Base-by-base conservation (phyloP, 2,113 vertebrate genomes). In the Mesembrinibis cayennensis region DNA sequence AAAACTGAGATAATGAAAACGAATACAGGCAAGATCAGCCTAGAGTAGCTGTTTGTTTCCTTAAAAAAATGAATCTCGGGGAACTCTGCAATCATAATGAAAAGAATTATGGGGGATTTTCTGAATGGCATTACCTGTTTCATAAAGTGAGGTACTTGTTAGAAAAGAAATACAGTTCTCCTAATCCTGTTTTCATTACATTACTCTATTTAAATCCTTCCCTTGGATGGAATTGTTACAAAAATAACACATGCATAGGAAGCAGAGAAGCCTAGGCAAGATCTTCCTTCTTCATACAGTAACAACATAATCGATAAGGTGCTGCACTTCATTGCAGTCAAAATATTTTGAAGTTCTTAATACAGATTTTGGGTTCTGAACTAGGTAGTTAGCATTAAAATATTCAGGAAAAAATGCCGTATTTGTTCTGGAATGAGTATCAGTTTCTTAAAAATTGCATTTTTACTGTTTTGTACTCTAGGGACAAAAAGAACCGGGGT, bases 31-130 rank as follows among this genome's bases (percentile, higher is more conserved):
- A 13, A 29, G 38, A 91, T 61, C 47, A 61, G 56, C 59, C 84
- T 40, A n/a, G 71, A 65, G 79, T 36, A 66, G 74, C 82, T 59
- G 53, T 63, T 63, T 67, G 59, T 95, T 87, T 86, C 87, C 93
- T 94, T 97, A 78, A 95, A 94, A 89, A 53, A 78, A 77, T 6
- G 40, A 58, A 52, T 76, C 14, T 92, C 9, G 1, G 81, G 76
- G 71, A 96, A 93, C n/a, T 94, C 81, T 87, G 95, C 77, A 92
- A 80, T 84, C 32, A 10, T 72, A 96, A 97, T 89, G 90, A 94
- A 96, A 77, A 95, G 72, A 95, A 96, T 97, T 89, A 79, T 94
- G 88, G 97, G 92, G 63, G 87, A 88, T 93, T 94, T 96, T 93
- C 88, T 87, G 80, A 96, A 89, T 96, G 92, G 49, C 47, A 78